Conservation (phyloP, 2,113 vertebrate species). For the Oreochromis spilurus region DNA sequence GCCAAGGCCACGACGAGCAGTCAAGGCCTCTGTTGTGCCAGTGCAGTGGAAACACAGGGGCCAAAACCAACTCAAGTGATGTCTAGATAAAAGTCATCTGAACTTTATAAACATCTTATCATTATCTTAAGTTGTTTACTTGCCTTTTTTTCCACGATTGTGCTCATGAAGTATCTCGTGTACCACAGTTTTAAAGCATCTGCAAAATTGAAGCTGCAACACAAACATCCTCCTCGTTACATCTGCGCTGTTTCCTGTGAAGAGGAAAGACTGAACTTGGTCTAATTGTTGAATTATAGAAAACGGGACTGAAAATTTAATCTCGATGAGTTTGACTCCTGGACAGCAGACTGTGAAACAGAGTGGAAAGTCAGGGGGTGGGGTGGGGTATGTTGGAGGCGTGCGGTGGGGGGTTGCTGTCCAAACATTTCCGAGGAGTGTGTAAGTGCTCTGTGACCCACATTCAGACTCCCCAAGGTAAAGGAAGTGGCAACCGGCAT, state of each 20-base stretch:
- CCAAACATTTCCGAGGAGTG: constrained; percentile 41
- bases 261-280: constrained; percentile 7
- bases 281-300: constrained; percentile 58
- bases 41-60: not conserved
- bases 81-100: not conserved
- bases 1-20: not conserved
- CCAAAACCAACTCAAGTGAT: not conserved
- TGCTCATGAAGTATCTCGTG: not conserved
- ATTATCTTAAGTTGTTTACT: not conserved
- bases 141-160: not conserved
- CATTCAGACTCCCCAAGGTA: constrained; percentile 50
- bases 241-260: constrained; percentile 6
- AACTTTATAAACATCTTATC: not conserved
- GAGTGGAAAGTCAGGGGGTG: not conserved
- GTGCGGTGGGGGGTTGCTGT: not conserved
- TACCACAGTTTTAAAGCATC: not conserved
- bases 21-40: not conserved
- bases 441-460: constrained; percentile 62
- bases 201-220: not conserved
- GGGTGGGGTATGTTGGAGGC: not conserved
- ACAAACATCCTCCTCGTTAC: not conserved
- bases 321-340: constrained; percentile 19
- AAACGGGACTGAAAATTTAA: constrained; percentile 51
- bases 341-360: constrained; percentile 25
- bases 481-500: constrained; percentile 17